Conservation (phyloP, 2,113 vertebrate species). For the Clarias magur region DNA sequence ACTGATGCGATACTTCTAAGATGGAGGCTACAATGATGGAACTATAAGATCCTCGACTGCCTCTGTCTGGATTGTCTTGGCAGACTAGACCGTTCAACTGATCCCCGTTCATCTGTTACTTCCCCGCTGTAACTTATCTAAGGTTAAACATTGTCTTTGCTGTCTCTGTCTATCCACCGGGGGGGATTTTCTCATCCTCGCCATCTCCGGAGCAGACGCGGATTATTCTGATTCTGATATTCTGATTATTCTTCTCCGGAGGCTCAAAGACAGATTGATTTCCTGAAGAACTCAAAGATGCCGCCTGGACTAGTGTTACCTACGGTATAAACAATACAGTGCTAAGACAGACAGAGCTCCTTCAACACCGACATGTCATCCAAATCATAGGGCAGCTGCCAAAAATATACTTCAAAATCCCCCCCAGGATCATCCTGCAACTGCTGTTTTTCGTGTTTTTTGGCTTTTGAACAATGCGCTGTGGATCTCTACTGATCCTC, state of each 20-base stretch:
- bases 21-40: neutral
- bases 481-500: neutral
- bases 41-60: neutral
- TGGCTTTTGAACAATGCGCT: too few relatives aligned
- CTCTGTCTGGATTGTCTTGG: neutral
- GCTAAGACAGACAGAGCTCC: neutral
- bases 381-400: neutral
- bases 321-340: neutral
- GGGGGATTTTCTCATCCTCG: neutral
- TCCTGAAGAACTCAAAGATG: neutral
- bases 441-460: neutral
- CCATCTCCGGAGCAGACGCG: neutral
- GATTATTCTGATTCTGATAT: neutral
- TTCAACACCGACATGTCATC: neutral
- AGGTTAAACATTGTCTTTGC: neutral
- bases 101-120: neutral
- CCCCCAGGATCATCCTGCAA: neutral
- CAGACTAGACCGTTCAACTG: neutral
- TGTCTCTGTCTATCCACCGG: neutral
- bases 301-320: neutral
- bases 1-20: neutral
- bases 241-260: neutral
- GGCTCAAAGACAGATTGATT: neutral
- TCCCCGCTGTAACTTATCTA: neutral
- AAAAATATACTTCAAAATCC: neutral